Conservation (phyloP, 1,140 invertebrate species). For the Zaprionus vittiger region DNA sequence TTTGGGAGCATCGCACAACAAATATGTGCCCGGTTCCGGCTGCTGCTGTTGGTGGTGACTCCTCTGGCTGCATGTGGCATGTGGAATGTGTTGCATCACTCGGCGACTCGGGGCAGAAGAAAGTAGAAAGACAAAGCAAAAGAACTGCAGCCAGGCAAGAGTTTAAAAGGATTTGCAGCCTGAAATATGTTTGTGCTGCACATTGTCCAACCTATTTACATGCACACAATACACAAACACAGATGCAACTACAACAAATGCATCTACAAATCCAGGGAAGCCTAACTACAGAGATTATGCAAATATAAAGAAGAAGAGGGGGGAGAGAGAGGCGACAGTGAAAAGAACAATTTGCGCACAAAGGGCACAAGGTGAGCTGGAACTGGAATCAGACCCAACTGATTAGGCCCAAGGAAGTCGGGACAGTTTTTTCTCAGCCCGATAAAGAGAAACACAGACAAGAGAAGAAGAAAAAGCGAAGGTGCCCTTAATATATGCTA, state of each 20-base stretch:
- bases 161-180: conserved; percentile 50
- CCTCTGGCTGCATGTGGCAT: conserved; percentile 26
- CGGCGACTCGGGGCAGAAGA: conserved; percentile 22
- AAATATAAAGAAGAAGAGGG: conserved; percentile 10
- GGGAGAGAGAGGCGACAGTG: neutral
- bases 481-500: neutral
- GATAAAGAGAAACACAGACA: neutral
- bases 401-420: neutral
- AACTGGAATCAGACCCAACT: neutral
- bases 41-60: conserved; percentile 18
- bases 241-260: neutral
- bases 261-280: neutral
- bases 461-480: neutral
- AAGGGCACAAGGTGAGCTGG: neutral
- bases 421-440: neutral
- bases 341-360: conserved; percentile 40
- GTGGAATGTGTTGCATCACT: conserved; percentile 48
- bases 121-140: conserved; percentile 21
- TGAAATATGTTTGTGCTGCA: conserved; percentile 36
- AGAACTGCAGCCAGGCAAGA: conserved; percentile 37
- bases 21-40: conserved; percentile 32
- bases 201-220: conserved; percentile 36
- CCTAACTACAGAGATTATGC: conserved; percentile 37
- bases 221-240: conserved; percentile 18
- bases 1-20: conserved; percentile 45